phyloP scores from a whole-genome alignment of 2,888 invertebrate genomes.

The Tipula helvola region DNA sequence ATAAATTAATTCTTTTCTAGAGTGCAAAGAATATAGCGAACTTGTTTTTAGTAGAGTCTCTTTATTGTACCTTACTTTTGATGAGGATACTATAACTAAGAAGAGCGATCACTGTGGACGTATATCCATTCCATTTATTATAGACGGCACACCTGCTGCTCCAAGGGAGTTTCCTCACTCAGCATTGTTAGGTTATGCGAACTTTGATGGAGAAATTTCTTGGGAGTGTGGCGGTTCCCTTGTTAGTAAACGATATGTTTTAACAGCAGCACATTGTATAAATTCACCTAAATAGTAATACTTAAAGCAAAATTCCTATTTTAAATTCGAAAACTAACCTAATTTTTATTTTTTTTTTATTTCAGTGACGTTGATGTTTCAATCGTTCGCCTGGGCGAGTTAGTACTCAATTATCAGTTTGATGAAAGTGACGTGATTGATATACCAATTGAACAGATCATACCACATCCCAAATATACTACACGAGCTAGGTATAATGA shows the following conservation, averaged over 20 bases:
- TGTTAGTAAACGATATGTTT: conserved; percentile 38
- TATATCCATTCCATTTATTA: background rate
- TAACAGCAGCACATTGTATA: conserved; percentile 45
- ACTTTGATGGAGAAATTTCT: conserved; percentile 11
- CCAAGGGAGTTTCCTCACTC: conserved; percentile 30
- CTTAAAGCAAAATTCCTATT: background rate
- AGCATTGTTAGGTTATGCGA: conserved; percentile 16
- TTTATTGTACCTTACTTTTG: too few species aligned
- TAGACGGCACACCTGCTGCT: background rate
- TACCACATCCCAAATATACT: conserved; percentile 35
- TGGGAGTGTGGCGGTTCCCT: conserved; percentile 43
- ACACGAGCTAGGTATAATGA: conserved; percentile 21
- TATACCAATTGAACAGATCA: conserved; percentile 18
- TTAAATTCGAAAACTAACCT: background rate
- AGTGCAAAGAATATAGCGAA: too few species aligned
- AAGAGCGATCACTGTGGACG: too few species aligned
- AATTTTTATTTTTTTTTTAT: background rate
- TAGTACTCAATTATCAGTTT: conserved; percentile 14
- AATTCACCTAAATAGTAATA: conserved; percentile 18
- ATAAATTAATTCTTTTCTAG: too few species aligned
- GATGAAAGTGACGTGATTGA: conserved; percentile 19
- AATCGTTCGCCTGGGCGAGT: conserved; percentile 19
- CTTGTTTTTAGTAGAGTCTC: too few species aligned
- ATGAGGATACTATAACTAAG: too few species aligned
- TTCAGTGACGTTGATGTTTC: conserved; percentile 18